These are phyloP conservation scores for Mandrillus leucophaeus DNA, from an alignment of 2,113 vertebrate species.

Conservation along the genomic window DNA sequence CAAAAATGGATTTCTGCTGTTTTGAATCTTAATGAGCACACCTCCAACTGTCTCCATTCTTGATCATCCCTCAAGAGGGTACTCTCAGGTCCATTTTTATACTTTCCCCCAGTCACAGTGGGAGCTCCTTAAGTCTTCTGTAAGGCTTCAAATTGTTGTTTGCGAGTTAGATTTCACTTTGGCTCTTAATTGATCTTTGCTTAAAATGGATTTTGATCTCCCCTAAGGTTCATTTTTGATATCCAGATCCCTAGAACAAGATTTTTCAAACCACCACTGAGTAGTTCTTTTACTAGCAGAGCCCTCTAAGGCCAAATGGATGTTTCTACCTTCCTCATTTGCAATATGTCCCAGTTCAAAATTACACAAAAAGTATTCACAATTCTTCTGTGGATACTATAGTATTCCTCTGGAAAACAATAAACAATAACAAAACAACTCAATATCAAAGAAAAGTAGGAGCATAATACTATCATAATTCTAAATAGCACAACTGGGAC, in stretches of 20 bases:
- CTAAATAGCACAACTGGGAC: constrained; percentile 35
- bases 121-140: not conserved
- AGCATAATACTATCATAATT: constrained; percentile 1
- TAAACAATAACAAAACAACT: constrained; percentile 7
- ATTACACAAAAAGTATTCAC: not conserved
- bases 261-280: not conserved
- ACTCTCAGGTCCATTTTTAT: not conserved
- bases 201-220: constrained; percentile 43
- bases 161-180: not conserved
- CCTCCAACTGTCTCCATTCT: not conserved
- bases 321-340: not conserved
- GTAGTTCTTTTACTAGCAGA: not conserved
- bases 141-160: not conserved
- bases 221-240: not conserved
- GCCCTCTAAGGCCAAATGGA: not conserved
- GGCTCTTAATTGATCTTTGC: constrained; percentile 6
- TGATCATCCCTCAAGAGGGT: not conserved
- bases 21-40: not conserved
- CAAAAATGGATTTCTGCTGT: not conserved
- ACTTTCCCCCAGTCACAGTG: not conserved
- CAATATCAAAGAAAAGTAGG: constrained; percentile 9
- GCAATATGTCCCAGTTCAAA: not conserved
- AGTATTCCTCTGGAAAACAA: constrained; percentile 17
- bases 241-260: not conserved
- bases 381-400: not conserved